These are phyloP conservation scores for Caenorhabditis panamensis DNA, from an alignment of 2,888 invertebrate genomes.

Conservation along the genomic window DNA sequence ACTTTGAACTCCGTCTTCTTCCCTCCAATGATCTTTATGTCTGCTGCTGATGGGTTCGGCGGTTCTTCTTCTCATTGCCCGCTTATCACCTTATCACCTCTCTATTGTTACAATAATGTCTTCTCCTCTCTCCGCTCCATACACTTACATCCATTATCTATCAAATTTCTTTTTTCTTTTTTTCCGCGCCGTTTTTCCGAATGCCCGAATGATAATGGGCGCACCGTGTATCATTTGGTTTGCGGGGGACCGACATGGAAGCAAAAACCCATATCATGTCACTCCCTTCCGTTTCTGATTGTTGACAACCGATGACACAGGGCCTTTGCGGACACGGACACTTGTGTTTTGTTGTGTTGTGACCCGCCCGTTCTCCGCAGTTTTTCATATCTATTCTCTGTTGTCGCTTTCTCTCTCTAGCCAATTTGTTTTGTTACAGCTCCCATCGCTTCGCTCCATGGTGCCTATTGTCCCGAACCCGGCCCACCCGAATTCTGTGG, in stretches of 20 bases:
- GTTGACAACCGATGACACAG: neutral
- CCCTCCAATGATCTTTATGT: conserved; percentile 17
- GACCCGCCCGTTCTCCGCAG: conserved; percentile 1
- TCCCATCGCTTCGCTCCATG: neutral
- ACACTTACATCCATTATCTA: conserved; percentile 29
- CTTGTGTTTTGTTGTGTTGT: conserved; percentile 9
- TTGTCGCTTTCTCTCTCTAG: neutral
- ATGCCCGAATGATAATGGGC: conserved; percentile 9
- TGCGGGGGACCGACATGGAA: neutral
- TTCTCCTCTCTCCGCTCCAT: neutral
- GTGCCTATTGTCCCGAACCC: conserved; percentile 8
- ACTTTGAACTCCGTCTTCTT: conserved; percentile 29
- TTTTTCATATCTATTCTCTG: neutral
- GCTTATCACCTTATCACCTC: conserved; percentile 50
- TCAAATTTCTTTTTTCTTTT: conserved; percentile 29
- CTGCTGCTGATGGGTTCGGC: conserved; percentile 38
- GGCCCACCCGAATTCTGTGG: conserved; percentile 22
- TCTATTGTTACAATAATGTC: conserved; percentile 55
- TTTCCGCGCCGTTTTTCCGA: conserved; percentile 23
- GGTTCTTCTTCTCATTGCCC: conserved; percentile 39
- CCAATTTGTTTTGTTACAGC: conserved; percentile 9
- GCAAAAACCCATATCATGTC: conserved; percentile 2
- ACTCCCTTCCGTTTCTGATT: neutral
- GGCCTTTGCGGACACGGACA: conserved; percentile 6
- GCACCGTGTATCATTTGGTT: neutral